Evolutionary conservation across 2,888 invertebrate genomes (phyloP).

Genomic region (Microctonus hyperodae): DNA sequence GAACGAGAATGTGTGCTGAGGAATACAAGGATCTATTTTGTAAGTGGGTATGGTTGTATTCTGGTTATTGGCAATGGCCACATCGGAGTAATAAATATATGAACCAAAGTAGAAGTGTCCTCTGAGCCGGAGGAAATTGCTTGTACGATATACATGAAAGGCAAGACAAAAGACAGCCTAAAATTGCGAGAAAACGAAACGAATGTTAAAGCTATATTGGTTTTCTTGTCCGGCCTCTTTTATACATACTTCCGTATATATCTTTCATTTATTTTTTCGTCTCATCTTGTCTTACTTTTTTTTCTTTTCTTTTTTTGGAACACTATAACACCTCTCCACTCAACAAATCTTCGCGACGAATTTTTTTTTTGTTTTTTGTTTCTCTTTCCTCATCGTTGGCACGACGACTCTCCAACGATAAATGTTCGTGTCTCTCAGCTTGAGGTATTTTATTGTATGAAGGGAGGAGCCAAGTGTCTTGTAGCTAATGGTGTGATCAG

Average conservation of each 20-base stretch:
- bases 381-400: constrained; percentile 4
- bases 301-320: background rate
- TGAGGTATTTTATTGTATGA: constrained; percentile 10
- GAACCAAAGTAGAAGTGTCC: constrained; percentile 18
- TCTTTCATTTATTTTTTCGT: constrained; percentile 13
- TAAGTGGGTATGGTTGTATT: constrained; percentile 6
- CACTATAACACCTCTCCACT: background rate
- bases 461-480: constrained; percentile 14
- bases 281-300: background rate
- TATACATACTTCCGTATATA: constrained; percentile 6
- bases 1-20: background rate
- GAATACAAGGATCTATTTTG: constrained; percentile 16
- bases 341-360: constrained; percentile 13
- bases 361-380: no score
- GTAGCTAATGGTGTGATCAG: constrained; percentile 17
- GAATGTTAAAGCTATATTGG: constrained; percentile 14
- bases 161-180: background rate
- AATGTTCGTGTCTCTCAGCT: constrained; percentile 17
- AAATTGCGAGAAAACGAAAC: constrained; percentile 17
- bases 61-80: constrained; percentile 10
- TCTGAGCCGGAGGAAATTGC: constrained; percentile 18
- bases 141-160: background rate
- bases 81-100: constrained; percentile 19
- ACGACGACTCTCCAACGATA: constrained; percentile 12
- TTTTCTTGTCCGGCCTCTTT: constrained; percentile 11